Evolutionary conservation across 2,888 invertebrate genomes (phyloP).

Genomic region (Drosophila mimica): DNA sequence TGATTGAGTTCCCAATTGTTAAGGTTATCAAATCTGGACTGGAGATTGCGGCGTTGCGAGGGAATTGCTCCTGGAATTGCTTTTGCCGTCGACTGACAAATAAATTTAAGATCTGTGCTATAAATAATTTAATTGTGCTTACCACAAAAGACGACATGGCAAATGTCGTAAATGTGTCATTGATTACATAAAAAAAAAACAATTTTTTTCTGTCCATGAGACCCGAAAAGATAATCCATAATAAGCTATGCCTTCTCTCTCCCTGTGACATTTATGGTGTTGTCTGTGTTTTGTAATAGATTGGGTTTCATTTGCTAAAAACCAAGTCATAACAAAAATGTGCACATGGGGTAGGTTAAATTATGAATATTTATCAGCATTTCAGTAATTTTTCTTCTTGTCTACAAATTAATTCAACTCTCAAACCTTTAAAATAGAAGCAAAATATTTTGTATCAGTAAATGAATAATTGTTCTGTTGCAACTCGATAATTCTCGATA

Average conservation of each 20-base stretch:
- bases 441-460: background rate
- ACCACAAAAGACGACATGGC: slow-evolving; percentile 34
- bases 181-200: slow-evolving; percentile 57
- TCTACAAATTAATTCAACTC: background rate
- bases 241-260: background rate
- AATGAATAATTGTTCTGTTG: background rate
- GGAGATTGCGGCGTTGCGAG: background rate
- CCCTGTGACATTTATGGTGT: background rate
- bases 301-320: slow-evolving; percentile 2
- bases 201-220: background rate
- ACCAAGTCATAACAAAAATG: background rate
- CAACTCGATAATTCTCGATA: background rate
- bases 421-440: background rate
- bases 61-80: slow-evolving; percentile 9
- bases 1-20: slow-evolving; percentile 3
- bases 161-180: slow-evolving; percentile 19
- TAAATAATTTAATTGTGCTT: slow-evolving; percentile 63
- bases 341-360: background rate
- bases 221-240: slow-evolving; percentile 8
- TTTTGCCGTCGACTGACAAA: slow-evolving; percentile 5
- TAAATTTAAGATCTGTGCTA: slow-evolving; percentile 29
- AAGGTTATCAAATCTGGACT: slow-evolving; percentile 20
- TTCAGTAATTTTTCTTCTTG: background rate
- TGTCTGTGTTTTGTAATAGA: background rate
- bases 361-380: slow-evolving; percentile 1